Base-by-base conservation (phyloP, 2,113 vertebrate species). In the Pygoscelis antarcticus region DNA sequence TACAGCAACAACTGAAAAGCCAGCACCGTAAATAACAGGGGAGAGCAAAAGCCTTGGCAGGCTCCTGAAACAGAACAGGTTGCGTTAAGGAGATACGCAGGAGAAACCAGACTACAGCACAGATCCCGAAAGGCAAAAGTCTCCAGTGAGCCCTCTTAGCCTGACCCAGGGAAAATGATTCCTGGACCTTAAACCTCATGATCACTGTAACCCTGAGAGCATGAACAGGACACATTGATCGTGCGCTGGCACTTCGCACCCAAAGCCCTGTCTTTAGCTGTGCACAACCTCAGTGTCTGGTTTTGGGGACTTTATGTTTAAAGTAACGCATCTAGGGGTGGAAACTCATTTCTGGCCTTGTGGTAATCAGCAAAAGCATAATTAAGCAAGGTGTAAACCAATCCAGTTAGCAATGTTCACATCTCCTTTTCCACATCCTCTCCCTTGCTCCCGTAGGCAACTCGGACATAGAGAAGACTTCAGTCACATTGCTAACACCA, bases 41-140 rank as follows among this genome's bases (percentile, higher is more conserved):
- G 32, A 66, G 9, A 55, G 40, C 32, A 60, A 10, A 49, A 9
- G 1, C 27, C 52, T 17, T 8, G 25, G 55, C 61, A 38, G 25
- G 55, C 49, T 57, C 13, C 54, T 32, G 42, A n/a, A 15, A 8
- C 26, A 19, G 62, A 17, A 30, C 51, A 16, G 23, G 27, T 4
- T 22, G 13, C 4, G 1, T 14, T 44, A 17, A 49, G 69, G 62
- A 10, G 8, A 10, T 6, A 23, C 0, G 1, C 36, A 6, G 76
- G 18, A 42, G 34, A 72, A 65, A 49, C 13, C 30, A 36, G n/a
- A 5, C 29, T 13, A 25, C 13, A 22, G n/a, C 42, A 21, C 51
- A 51, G 12, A 55, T 5, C 58, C 58, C 4, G 0, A 12, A 46
- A 68, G 32, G 25, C 12, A 36, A 34, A 77, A 36, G 3, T 30